Evolutionary conservation across 2,888 invertebrate genomes (phyloP).

Genomic region (Microplitis manilae): DNA sequence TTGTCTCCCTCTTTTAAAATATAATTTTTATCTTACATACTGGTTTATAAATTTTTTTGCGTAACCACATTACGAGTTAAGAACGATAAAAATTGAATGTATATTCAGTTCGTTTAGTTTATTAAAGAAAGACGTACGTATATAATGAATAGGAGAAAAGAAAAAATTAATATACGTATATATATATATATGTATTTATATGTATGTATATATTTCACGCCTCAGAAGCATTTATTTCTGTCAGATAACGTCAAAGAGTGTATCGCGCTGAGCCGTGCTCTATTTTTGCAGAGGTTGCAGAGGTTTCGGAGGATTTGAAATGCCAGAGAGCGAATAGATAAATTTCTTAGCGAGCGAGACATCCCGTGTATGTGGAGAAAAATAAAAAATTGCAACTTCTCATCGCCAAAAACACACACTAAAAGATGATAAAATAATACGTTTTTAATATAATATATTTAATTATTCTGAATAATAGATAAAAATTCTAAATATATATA

Average conservation of each 20-base stretch:
- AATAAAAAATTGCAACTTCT: constrained; percentile 38
- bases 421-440: constrained; percentile 9
- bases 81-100: constrained; percentile 55
- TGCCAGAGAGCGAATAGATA: constrained; percentile 40
- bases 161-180: background rate
- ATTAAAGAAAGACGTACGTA: constrained; percentile 39
- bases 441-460: background rate
- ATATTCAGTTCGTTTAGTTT: constrained; percentile 23
- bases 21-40: constrained; percentile 38
- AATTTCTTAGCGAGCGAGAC: constrained; percentile 36
- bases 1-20: constrained; percentile 36
- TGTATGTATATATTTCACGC: constrained; percentile 7
- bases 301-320: constrained; percentile 50
- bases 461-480: background rate
- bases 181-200: background rate
- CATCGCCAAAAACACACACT: constrained; percentile 37
- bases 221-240: constrained; percentile 53
- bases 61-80: constrained; percentile 62
- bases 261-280: constrained; percentile 52
- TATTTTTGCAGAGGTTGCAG: constrained; percentile 55
- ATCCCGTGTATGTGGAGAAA: background rate
- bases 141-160: constrained; percentile 26
- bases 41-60: constrained; percentile 57
- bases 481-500: constrained; percentile 6
- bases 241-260: constrained; percentile 57